Conservation (phyloP, 1,140 invertebrate species). For the Lepidurus arcticus region DNA sequence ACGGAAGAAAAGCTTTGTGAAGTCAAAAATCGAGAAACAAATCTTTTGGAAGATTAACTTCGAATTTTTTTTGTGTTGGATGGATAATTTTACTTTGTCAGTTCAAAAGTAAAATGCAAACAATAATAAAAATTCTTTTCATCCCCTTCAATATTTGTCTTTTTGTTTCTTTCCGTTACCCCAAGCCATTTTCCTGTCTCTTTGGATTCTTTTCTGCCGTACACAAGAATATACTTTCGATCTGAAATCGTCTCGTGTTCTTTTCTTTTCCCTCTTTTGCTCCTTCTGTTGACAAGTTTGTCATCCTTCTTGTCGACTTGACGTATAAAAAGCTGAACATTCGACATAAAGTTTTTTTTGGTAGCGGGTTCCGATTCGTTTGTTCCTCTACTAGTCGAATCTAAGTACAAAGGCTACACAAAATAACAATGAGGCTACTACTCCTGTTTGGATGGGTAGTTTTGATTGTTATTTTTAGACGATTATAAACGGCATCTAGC, state of each 20-base stretch:
- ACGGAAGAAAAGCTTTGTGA: constrained; percentile 25
- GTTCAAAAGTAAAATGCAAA: neutral
- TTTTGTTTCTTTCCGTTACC: neutral
- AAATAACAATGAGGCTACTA: no score
- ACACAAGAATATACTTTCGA: neutral
- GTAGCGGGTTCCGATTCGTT: no score
- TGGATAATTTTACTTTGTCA: neutral
- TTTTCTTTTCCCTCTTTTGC: neutral
- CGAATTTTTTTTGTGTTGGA: constrained; percentile 3
- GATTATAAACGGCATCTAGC: no score
- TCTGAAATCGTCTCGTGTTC: neutral
- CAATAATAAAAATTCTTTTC: constrained; percentile 14
- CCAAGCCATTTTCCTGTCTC: neutral
- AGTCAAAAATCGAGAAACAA: neutral
- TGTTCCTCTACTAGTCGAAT: no score
- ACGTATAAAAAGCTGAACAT: no score
- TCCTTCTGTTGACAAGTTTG: neutral
- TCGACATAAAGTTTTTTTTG: no score
- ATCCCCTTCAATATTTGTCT: neutral
- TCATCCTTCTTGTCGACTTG: neutral
- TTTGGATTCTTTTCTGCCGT: neutral
- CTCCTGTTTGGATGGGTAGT: no score
- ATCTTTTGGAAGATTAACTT: neutral
- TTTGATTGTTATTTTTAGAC: no score
- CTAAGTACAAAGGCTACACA: no score